A percentile compares a stretch with the other conserved stretches of the same genome.
phyloP scores from a whole-genome alignment of 2,113 vertebrate species.

The Labeo catla region DNA sequence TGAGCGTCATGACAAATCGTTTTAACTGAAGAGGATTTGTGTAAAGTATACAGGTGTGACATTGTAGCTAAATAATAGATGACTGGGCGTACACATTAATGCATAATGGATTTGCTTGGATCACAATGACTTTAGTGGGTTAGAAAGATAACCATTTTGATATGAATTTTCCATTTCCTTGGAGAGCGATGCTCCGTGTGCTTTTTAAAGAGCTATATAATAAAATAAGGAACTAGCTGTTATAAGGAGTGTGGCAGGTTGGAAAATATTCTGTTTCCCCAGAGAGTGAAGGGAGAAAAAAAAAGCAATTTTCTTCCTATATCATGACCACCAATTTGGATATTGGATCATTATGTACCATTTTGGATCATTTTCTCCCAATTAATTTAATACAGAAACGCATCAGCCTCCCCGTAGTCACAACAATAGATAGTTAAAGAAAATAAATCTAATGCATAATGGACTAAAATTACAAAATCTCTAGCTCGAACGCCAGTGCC shows the following conservation, averaged over 20 bases:
- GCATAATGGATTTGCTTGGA: slow-evolving; percentile 15
- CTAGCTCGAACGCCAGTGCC: not conserved
- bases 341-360: not conserved
- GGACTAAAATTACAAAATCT: slow-evolving; percentile 4
- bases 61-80: not conserved
- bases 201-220: not conserved
- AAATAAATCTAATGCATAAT: not conserved
- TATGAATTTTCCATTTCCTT: not conserved
- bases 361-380: slow-evolving; percentile 15
- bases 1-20: not conserved
- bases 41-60: not conserved
- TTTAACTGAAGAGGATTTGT: not conserved
- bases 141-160: not conserved
- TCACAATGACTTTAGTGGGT: not conserved
- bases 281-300: not conserved
- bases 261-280: not conserved
- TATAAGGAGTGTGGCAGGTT: not conserved
- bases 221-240: not conserved
- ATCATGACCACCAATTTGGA: not conserved
- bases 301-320: not conserved
- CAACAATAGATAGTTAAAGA: slow-evolving; percentile 1
- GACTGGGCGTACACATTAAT: not conserved
- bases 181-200: not conserved
- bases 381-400: not conserved
- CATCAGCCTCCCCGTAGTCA: not conserved